Conservation (phyloP, 2,888 invertebrate species). For the Stenurella melanura region DNA sequence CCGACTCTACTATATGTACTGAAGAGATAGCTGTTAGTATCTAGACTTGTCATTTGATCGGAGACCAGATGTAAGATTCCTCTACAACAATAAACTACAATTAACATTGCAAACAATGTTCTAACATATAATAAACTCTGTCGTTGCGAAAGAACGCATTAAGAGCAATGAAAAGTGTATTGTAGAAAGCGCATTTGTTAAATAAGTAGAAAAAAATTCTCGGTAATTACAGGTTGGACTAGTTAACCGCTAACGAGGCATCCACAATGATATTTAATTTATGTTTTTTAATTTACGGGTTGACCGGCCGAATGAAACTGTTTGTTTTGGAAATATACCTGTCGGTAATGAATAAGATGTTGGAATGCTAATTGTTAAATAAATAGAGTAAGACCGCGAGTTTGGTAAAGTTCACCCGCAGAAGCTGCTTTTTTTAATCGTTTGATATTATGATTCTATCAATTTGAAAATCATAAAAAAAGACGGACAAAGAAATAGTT, state of each 20-base stretch:
- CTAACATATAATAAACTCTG: neutral
- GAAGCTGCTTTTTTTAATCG: no score
- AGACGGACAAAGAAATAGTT: no score
- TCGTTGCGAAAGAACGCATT: neutral
- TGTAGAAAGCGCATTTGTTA: conserved; percentile 4
- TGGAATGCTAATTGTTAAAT: neutral
- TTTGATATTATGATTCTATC: no score
- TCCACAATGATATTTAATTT: no score
- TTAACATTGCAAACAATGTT: conserved; percentile 7
- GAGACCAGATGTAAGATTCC: neutral
- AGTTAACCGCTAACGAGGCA: neutral
- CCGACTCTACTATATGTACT: no score
- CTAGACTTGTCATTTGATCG: no score
- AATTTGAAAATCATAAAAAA: no score
- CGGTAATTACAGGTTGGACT: neutral
- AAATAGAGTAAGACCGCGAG: neutral
- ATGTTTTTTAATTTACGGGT: no score
- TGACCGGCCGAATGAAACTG: neutral
- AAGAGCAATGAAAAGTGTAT: neutral
- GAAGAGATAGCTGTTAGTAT: no score
- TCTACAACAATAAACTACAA: neutral
- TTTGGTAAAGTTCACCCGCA: neutral
- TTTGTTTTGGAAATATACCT: neutral
- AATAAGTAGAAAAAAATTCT: conserved; percentile 2
- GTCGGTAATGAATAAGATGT: neutral